A percentile compares a stretch with the other conserved stretches of the same genome.
These are phyloP conservation scores for Aradophagus sp. DNA, from an alignment of 1,140 invertebrate species.

Conservation along the genomic window DNA sequence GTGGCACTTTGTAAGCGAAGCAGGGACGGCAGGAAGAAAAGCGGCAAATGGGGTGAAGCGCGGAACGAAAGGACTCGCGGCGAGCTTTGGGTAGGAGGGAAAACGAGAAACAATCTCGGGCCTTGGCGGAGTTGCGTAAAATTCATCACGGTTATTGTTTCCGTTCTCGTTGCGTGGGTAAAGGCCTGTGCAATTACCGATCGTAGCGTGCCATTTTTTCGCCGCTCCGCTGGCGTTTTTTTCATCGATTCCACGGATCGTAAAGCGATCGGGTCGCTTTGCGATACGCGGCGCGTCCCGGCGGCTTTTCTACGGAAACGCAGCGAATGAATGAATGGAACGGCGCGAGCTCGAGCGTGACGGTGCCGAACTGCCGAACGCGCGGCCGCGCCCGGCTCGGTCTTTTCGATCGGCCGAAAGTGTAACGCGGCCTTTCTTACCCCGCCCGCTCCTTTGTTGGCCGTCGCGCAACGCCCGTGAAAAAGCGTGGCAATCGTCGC, in stretches of 20 bases:
- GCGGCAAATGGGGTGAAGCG: too few species aligned
- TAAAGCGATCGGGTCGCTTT: conserved; percentile 30
- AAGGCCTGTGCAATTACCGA: conserved; percentile 41
- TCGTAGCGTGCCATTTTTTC: conserved; percentile 26
- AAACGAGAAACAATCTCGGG: too few species aligned
- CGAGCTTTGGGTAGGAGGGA: too few species aligned
- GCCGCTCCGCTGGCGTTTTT: conserved; percentile 4
- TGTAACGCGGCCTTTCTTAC: conserved; percentile 20
- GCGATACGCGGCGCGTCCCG: conserved; percentile 8
- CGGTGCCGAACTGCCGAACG: too few species aligned
- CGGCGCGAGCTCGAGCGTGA: conserved; percentile 38
- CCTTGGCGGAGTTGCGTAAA: conserved; percentile 30
- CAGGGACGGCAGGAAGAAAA: too few species aligned
- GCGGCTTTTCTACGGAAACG: conserved; percentile 37
- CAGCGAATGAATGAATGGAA: conserved; percentile 21
- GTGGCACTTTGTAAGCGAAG: too few species aligned
- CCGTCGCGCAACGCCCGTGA: too few species aligned
- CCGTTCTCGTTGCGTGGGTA: conserved; percentile 35
- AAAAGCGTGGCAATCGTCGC: conserved; percentile 43
- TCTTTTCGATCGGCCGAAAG: conserved; percentile 50
- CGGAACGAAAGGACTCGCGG: too few species aligned
- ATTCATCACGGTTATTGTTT: conserved; percentile 48
- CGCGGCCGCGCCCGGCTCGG: conserved; percentile 46
- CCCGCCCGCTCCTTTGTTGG: conserved; percentile 2
- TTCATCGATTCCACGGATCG: conserved; percentile 37